Base-by-base conservation (phyloP, 2,797 vertebrate species). In the Furcifer pardalis region DNA sequence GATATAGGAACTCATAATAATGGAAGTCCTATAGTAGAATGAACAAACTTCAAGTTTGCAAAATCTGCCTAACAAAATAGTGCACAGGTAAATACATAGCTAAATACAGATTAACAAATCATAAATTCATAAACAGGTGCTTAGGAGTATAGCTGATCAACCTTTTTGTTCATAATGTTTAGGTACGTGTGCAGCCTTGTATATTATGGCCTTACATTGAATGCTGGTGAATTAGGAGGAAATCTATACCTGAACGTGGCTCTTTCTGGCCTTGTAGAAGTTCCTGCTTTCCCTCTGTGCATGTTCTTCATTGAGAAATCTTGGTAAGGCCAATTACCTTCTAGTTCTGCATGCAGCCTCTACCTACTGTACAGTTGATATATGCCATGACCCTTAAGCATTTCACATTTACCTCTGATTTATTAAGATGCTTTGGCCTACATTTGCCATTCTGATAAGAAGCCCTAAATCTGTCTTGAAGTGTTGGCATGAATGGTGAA, bases 131-230 rank as follows among this genome's bases (percentile, higher is more conserved):
- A n/a, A 37, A 10, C 4, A 25, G 49, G 74, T 21, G 74, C 49
- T 49, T n/a, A 6, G 73, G 62, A n/a, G 15, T 30, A 71, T 82
- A 85, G 74, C 73, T 7, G 56, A 79, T 69, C 9, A 1, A 52
- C 42, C 9, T 90, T 85, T 25, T 21, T n/a, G n/a, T 86, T 85
- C 0, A 86, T 90, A 32, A 68, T 83, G 90, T 90, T 62, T 90
- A 98, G 97, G 97, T 98, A 97, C 19, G 96, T 96, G 0, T 98
- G 97, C 94, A 98, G 97, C 59, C 94, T 98, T 89, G 97, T 98
- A 74, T 98, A 98, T 88, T 98, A 98, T 32, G 98, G 98, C 42
- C 93, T 98, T 89, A 98, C 97, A 6, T 94, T 98, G 94, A 97
- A 97, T 7, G 97, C 97, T 30, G 92, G 96, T 42, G 96, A 97